Conservation (phyloP, 2,888 invertebrate genomes). For the Acanthopleura granulata region DNA sequence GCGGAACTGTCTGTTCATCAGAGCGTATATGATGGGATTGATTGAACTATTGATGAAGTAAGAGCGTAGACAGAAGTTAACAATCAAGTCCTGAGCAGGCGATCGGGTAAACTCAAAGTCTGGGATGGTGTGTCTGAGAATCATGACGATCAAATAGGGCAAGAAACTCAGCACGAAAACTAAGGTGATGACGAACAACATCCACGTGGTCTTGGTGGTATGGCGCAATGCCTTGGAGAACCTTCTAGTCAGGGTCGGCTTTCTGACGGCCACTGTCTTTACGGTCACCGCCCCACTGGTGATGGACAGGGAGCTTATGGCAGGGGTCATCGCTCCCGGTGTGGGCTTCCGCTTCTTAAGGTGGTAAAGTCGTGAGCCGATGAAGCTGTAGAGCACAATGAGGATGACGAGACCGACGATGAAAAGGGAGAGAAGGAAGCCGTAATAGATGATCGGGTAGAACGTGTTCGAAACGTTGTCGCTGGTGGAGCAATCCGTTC, state of each 20-base stretch:
- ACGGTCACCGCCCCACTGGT: background rate
- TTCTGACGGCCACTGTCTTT: background rate
- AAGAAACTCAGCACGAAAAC: constrained; percentile 60
- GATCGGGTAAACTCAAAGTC: constrained; percentile 52
- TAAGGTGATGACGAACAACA: constrained; percentile 57
- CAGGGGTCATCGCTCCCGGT: background rate
- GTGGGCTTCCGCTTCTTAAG: constrained; percentile 36
- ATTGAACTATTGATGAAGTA: constrained; percentile 63
- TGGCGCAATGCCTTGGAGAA: background rate
- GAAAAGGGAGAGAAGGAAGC: constrained; percentile 55
- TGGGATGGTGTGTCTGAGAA: constrained; percentile 48
- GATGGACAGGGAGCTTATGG: background rate
- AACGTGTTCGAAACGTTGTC: constrained; percentile 51
- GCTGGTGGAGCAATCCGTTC: constrained; percentile 58
- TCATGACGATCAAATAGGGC: constrained; percentile 58
- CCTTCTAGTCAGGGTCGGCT: background rate
- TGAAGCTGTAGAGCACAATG: constrained; percentile 51
- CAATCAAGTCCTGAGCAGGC: constrained; percentile 49
- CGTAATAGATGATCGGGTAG: constrained; percentile 58
- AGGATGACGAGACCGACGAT: constrained; percentile 51
- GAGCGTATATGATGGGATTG: constrained; percentile 60
- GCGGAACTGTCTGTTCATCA: constrained; percentile 56
- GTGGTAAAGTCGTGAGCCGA: constrained; percentile 52
- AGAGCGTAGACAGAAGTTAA: constrained; percentile 61
- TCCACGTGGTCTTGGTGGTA: constrained; percentile 49